These are phyloP conservation scores for Nerophis ophidion DNA, from an alignment of 2,113 vertebrate species.

Conservation along the genomic window DNA sequence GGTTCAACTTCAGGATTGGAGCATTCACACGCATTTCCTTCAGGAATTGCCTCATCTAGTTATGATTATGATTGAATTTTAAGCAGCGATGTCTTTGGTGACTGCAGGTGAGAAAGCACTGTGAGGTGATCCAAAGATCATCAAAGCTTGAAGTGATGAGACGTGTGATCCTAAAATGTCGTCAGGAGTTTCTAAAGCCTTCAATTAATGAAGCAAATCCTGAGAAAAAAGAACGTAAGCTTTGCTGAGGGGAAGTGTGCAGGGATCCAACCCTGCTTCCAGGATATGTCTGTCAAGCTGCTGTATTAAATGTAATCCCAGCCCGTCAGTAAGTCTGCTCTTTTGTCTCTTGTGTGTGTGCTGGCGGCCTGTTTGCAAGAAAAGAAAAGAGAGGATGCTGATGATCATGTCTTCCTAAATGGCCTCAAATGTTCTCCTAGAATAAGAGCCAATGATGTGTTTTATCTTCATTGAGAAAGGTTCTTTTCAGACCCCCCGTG, in stretches of 20 bases:
- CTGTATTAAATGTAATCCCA: conserved; percentile 86
- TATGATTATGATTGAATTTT: too few relatives aligned
- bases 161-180: conserved; percentile 45
- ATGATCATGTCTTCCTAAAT: conserved; percentile 1
- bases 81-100: too few relatives aligned
- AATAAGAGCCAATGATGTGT: conserved; percentile 22
- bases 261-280: conserved; percentile 70
- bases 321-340: conserved; percentile 64
- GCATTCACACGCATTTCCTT: too few relatives aligned
- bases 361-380: conserved; percentile 29
- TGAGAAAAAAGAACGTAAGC: conserved; percentile 65
- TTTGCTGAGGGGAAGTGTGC: conserved; percentile 68
- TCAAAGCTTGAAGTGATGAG: conserved; percentile 16
- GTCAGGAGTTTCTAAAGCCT: conserved; percentile 67
- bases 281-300: conserved; percentile 88
- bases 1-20: too few relatives aligned
- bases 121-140: conserved; percentile 4
- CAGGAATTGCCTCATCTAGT: too few relatives aligned
- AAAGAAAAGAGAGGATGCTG: conserved; percentile 23
- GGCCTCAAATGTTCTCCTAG: conserved; percentile 21
- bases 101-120: background rate
- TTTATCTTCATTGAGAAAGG: conserved; percentile 28
- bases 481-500: conserved; percentile 65
- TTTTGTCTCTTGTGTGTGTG: conserved; percentile 59
- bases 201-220: conserved; percentile 78